phyloP scores from a whole-genome alignment of 2,888 invertebrate species.

The Ectemnius continuus region DNA sequence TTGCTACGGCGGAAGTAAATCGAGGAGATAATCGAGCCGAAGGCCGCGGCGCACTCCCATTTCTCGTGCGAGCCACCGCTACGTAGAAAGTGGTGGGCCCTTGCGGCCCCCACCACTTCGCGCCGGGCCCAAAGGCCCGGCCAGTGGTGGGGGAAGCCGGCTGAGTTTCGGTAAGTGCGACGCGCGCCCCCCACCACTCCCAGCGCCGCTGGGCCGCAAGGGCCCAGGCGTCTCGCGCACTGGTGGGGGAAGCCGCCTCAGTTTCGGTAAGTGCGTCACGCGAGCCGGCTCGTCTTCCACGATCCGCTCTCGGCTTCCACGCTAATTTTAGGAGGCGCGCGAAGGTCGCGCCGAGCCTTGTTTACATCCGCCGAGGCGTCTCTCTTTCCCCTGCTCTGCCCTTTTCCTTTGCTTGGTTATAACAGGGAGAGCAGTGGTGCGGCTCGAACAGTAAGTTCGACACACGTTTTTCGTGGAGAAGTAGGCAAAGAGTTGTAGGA shows the following conservation, averaged over 20 bases:
- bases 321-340: background rate
- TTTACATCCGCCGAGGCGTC: too few species aligned
- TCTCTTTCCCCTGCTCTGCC: too few species aligned
- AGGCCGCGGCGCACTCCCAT: background rate
- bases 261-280: constrained; percentile 72
- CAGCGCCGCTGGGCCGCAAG: constrained; percentile 25
- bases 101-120: constrained; percentile 29
- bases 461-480: too few species aligned
- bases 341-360: too few species aligned
- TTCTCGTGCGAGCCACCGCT: constrained; percentile 39
- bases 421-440: too few species aligned
- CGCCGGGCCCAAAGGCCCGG: constrained; percentile 38
- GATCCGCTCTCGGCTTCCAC: constrained; percentile 13
- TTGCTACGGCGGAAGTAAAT: constrained; percentile 11
- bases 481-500: too few species aligned
- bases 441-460: too few species aligned
- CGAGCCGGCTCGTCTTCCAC: constrained; percentile 21
- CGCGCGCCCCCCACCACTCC: constrained; percentile 27
- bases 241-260: constrained; percentile 60
- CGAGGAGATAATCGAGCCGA: constrained; percentile 9
- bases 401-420: too few species aligned
- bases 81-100: constrained; percentile 69
- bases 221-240: constrained; percentile 22
- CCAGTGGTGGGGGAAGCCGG: constrained; percentile 53
- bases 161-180: constrained; percentile 54